phyloP scores from a whole-genome alignment of 1,140 invertebrate species.

The Batillaria attramentaria region DNA sequence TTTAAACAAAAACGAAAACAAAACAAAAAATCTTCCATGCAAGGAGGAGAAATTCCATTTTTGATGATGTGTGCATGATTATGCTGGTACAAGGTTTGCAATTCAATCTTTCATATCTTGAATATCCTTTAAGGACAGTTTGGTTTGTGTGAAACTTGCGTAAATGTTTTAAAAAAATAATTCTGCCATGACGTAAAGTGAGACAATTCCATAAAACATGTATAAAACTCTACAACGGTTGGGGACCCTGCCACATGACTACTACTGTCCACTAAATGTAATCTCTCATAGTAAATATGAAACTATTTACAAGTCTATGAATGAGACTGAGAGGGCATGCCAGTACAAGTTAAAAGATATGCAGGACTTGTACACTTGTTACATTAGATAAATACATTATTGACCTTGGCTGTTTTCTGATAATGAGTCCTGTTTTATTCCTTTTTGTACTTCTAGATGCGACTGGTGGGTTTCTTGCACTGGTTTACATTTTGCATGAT shows the following conservation, averaged over 20 bases:
- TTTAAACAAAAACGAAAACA: too few relatives aligned
- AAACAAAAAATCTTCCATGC: too few relatives aligned
- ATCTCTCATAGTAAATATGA: neutral
- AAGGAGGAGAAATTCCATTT: neutral
- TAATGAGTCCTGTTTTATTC: neutral
- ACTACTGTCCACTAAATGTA: neutral
- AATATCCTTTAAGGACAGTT: neutral
- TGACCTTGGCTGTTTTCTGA: neutral
- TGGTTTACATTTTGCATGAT: conserved; percentile 16
- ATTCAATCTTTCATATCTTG: neutral
- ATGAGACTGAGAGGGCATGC: neutral
- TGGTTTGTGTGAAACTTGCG: too few relatives aligned
- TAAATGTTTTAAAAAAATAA: too few relatives aligned
- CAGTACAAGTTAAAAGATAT: neutral
- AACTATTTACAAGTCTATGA: neutral
- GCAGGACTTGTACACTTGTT: too few relatives aligned
- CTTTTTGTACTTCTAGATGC: conserved; percentile 5
- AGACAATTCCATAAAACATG: too few relatives aligned
- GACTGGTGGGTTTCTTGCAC: conserved; percentile 16
- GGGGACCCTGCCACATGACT: too few relatives aligned
- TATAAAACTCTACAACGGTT: too few relatives aligned
- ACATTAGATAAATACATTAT: neutral
- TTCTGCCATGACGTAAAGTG: too few relatives aligned
- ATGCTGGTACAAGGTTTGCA: neutral
- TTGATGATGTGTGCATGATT: neutral